Conservation (phyloP, 2,113 vertebrate species). For the Protobothrops mucrosquamatus region DNA sequence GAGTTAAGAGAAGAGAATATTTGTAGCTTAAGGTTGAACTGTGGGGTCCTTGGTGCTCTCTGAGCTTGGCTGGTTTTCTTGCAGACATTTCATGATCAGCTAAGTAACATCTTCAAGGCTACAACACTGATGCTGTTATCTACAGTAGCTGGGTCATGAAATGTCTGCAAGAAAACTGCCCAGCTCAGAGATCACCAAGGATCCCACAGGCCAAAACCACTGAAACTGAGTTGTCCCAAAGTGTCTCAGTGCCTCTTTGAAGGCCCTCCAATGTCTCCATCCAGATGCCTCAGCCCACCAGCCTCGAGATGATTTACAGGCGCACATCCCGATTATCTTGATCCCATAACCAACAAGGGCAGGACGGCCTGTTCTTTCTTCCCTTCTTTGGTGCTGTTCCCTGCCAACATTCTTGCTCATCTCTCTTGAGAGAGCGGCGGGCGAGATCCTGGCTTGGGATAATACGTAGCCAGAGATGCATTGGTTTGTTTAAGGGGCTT, state of each 20-base stretch:
- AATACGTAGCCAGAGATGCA: neutral
- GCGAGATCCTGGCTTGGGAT: neutral
- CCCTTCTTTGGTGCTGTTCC: neutral
- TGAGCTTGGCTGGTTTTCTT: neutral
- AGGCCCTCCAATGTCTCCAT: neutral
- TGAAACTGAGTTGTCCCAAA: neutral
- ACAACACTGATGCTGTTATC: neutral
- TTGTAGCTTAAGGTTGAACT: no score
- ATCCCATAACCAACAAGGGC: neutral
- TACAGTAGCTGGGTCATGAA: neutral
- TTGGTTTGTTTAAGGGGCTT: neutral
- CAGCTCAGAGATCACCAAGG: neutral
- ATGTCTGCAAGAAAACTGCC: neutral
- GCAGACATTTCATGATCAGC: neutral
- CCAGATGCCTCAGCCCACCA: neutral
- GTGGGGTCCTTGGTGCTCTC: neutral
- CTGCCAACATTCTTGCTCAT: neutral
- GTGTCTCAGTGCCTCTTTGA: neutral
- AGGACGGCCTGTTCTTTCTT: neutral
- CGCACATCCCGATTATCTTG: no score
- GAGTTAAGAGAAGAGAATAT: no score
- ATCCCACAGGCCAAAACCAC: neutral
- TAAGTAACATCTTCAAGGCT: neutral
- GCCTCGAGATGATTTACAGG: neutral
- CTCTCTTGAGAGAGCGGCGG: neutral